Evolutionary conservation across 2,797 vertebrate genomes (phyloP), one percentile per base, ranked within the genome.

Genomic region (Meda fulgida): DNA sequence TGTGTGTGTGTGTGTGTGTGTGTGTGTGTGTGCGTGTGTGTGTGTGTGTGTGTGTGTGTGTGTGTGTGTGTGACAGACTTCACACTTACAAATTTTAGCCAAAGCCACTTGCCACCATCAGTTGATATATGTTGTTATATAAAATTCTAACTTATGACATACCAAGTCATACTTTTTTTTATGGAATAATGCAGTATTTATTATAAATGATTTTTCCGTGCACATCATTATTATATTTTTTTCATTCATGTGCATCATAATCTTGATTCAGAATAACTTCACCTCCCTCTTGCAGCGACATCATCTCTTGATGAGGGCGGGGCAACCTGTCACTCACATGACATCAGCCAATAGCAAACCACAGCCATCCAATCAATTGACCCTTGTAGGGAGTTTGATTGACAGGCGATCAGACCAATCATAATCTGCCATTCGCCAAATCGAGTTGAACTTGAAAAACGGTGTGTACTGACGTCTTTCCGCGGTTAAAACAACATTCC

Each of bases 11-110:
- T 83, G 40, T 40, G 38, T 40, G 8, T 40, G 23, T 78, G 40
- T 36, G 3, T 14, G 5, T 78, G 8, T 78, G 26, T 70, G 11
- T 70, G 63, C 53, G 31, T 55, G 14, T 84, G 13, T 84, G 38
- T 83, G 40, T 10, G 40, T 43, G 10, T 43, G 23, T 78, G 40
- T 70, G 63, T 76, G 31, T 53, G 13, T 83, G 23, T 84, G 40
- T 84, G 13, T 36, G 11, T 84, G 16, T 78, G 75, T 84, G 31
- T 78, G 60, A n/a, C n/a, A n/a, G n/a, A n/a, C n/a, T n/a, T n/a
- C n/a, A n/a, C n/a, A n/a, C 4, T 46, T 46, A 46, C 0, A 4
- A 0, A 46, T 46, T 14, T 46, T 46, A 46, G 1, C 13, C 43
- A 46, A 46, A 46, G 43, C 13, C 13, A 46, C 43, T 46, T 46